A percentile compares a stretch with the other conserved stretches of the same genome.
phyloP scores from a whole-genome alignment of 2,797 vertebrate genomes.

The Chaetodon trifasciatus region DNA sequence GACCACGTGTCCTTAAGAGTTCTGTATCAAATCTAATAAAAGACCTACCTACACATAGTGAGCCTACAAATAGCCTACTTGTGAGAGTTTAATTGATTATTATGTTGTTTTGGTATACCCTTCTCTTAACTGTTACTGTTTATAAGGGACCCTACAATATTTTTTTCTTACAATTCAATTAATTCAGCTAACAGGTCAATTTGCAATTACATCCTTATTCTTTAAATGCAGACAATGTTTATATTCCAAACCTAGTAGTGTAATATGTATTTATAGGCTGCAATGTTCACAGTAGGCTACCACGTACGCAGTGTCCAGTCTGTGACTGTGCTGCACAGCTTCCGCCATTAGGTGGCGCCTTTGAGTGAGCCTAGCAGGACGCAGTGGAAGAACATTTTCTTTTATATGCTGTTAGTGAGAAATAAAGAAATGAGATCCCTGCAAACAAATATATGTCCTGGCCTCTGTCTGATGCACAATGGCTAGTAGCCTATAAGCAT shows the following conservation, averaged over 20 bases:
- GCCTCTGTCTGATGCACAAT: too few species aligned
- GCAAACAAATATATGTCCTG: too few species aligned
- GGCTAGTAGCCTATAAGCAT: too few species aligned
- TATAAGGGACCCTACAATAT: background rate
- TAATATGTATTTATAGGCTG: background rate
- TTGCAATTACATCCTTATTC: background rate
- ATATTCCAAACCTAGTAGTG: too few species aligned
- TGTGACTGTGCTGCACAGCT: background rate
- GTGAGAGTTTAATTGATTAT: background rate
- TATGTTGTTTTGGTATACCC: background rate
- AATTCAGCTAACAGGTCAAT: background rate
- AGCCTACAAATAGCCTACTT: background rate
- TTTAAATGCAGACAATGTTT: too few species aligned
- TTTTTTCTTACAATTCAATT: background rate
- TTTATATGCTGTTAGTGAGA: too few species aligned
- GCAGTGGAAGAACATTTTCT: too few species aligned
- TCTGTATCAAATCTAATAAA: background rate
- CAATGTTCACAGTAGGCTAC: background rate
- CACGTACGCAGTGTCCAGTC: background rate
- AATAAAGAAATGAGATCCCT: too few species aligned
- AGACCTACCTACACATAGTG: background rate
- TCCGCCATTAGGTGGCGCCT: background rate
- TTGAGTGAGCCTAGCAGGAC: background rate
- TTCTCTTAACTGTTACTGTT: background rate
- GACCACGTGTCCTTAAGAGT: background rate